phyloP scores from a whole-genome alignment of 2,888 invertebrate genomes.

The Caenorhabditis afra region DNA sequence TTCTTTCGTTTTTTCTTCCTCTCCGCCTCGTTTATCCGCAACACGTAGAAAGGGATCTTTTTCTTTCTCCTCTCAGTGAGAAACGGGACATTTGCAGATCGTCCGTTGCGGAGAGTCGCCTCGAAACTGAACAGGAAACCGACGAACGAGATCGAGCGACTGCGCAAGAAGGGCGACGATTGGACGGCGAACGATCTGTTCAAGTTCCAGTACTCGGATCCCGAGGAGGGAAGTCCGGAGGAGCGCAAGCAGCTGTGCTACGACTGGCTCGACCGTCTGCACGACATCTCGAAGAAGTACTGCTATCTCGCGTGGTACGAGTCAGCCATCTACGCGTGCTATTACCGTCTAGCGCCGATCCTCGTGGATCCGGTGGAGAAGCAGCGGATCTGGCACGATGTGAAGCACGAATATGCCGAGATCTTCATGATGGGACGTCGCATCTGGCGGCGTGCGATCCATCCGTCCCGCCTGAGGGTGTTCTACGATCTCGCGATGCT shows the following conservation, averaged over 20 bases:
- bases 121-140: constrained; percentile 68
- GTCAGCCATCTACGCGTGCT: constrained; percentile 72
- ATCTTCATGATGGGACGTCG: constrained; percentile 73
- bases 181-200: constrained; percentile 68
- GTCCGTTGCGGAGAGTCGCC: constrained; percentile 67
- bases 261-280: constrained; percentile 70
- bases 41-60: too few relatives aligned
- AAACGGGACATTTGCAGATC: constrained; percentile 57
- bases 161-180: constrained; percentile 69
- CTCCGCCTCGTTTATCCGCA: neutral
- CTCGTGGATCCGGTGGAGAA: constrained; percentile 63
- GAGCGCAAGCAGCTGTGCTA: constrained; percentile 67
- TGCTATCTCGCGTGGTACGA: constrained; percentile 75
- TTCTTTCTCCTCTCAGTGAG: constrained; percentile 5
- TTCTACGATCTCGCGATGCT: constrained; percentile 74
- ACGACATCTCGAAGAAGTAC: constrained; percentile 71
- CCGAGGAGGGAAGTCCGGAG: constrained; percentile 71
- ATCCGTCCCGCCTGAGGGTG: constrained; percentile 68
- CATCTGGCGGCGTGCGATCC: constrained; percentile 71
- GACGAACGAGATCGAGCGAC: constrained; percentile 69
- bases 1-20: neutral
- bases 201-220: constrained; percentile 72
- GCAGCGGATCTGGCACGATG: constrained; percentile 68
- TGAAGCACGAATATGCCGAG: constrained; percentile 71
- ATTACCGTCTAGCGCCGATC: constrained; percentile 72